A percentile compares a stretch with the other conserved stretches of the same genome.
phyloP scores from a whole-genome alignment of 1,140 invertebrate genomes.

The Magallana gigas region DNA sequence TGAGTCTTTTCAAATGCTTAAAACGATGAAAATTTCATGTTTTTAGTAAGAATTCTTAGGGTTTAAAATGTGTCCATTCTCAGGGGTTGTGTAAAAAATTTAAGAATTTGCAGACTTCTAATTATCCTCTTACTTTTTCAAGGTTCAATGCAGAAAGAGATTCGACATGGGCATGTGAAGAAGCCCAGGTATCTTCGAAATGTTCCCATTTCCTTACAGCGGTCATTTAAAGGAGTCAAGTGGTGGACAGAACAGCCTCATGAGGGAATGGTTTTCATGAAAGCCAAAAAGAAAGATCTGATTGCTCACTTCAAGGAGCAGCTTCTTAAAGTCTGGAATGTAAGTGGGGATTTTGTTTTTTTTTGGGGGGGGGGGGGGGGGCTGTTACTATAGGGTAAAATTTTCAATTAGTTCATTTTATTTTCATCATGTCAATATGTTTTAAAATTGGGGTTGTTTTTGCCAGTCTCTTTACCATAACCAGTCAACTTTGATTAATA shows the following conservation, averaged over 20 bases:
- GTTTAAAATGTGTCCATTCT: too few species aligned
- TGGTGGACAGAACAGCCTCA: conserved; percentile 69
- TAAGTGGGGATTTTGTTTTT: conserved; percentile 53
- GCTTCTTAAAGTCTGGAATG: conserved; percentile 68
- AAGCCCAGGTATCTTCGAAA: conserved; percentile 61
- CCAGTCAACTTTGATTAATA: too few species aligned
- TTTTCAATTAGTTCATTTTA: too few species aligned
- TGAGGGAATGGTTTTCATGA: conserved; percentile 61
- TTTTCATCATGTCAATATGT: too few species aligned
- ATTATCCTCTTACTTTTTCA: not conserved
- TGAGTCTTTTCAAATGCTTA: too few species aligned
- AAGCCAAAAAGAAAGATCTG: conserved; percentile 66
- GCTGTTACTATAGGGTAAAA: not conserved
- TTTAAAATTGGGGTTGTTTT: too few species aligned
- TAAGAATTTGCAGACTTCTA: too few species aligned
- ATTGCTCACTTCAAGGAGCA: conserved; percentile 70
- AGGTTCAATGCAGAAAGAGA: conserved; percentile 68
- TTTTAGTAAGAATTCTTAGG: too few species aligned
- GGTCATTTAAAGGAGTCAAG: conserved; percentile 69
- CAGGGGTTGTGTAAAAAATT: too few species aligned
- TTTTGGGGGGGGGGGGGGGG: not conserved
- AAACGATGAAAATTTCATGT: too few species aligned
- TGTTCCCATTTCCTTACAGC: conserved; percentile 67
- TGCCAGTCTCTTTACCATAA: too few species aligned
- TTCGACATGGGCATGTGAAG: conserved; percentile 59